phyloP scores from a whole-genome alignment of 2,113 vertebrate species.

The Tenrec ecaudatus region DNA sequence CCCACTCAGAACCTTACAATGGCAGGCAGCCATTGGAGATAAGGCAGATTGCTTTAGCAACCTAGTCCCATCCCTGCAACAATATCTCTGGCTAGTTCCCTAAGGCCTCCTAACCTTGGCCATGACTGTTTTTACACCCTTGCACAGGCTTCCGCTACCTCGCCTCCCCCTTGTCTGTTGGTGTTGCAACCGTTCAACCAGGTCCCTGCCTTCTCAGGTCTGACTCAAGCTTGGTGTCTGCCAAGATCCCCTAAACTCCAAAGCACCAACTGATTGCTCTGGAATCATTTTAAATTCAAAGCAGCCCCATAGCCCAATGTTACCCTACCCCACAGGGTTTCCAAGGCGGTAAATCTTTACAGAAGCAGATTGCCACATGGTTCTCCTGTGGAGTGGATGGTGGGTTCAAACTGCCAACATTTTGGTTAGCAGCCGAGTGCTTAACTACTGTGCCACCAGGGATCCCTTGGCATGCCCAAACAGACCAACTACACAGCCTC shows the following conservation, averaged over 20 bases:
- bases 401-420: neutral
- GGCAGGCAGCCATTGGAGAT: neutral
- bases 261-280: neutral
- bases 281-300: too few relatives aligned
- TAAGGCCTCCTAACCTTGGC: neutral
- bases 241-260: neutral
- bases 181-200: neutral
- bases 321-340: neutral
- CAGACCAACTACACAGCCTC: too few relatives aligned
- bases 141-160: neutral
- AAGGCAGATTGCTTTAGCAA: neutral
- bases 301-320: neutral
- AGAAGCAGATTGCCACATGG: neutral
- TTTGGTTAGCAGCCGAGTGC: neutral
- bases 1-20: neutral
- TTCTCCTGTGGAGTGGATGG: neutral
- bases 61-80: neutral
- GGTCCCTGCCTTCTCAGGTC: too few relatives aligned
- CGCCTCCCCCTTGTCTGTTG: neutral
- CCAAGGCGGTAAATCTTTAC: neutral
- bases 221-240: neutral
- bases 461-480: neutral
- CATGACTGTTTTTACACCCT: neutral
- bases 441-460: too few relatives aligned
- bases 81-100: neutral